Evolutionary conservation across 2,797 vertebrate genomes (phyloP).

Genomic region (Botia kubotai): DNA sequence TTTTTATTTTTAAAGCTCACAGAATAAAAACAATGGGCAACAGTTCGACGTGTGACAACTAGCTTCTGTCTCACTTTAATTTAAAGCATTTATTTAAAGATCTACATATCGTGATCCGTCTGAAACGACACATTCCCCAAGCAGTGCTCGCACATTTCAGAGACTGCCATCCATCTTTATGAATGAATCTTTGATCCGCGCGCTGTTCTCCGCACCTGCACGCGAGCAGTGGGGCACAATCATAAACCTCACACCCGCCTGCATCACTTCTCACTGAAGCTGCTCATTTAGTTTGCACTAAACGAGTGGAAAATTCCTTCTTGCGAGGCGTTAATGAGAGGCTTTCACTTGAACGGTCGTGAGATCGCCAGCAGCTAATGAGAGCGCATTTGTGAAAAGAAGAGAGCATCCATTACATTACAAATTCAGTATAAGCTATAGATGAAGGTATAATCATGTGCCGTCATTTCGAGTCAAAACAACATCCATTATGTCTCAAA

Average conservation of each 20-base stretch:
- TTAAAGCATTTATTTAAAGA: too few relatives aligned
- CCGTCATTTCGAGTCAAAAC: background rate
- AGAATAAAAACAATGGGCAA: too few relatives aligned
- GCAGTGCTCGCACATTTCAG: slow-evolving; percentile 51
- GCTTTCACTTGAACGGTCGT: slow-evolving; percentile 24
- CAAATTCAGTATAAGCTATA: background rate
- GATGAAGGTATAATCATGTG: background rate
- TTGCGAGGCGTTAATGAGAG: slow-evolving; percentile 45
- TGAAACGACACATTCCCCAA: background rate
- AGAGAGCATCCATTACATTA: background rate
- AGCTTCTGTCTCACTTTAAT: background rate
- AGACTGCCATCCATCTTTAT: slow-evolving; percentile 33
- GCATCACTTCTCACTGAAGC: slow-evolving; percentile 40
- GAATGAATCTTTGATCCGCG: slow-evolving; percentile 29
- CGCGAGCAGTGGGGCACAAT: slow-evolving; percentile 57
- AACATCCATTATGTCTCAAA: background rate
- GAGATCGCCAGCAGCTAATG: slow-evolving; percentile 35
- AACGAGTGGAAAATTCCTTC: slow-evolving; percentile 58
- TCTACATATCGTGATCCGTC: too few relatives aligned
- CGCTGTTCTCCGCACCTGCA: slow-evolving; percentile 19
- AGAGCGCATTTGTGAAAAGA: background rate
- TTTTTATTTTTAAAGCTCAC: background rate
- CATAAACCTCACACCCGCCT: slow-evolving; percentile 58
- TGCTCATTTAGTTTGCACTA: slow-evolving; percentile 36
- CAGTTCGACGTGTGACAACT: background rate